Conservation (phyloP, 2,113 vertebrate genomes). For the Melanerpes aurifrons region DNA sequence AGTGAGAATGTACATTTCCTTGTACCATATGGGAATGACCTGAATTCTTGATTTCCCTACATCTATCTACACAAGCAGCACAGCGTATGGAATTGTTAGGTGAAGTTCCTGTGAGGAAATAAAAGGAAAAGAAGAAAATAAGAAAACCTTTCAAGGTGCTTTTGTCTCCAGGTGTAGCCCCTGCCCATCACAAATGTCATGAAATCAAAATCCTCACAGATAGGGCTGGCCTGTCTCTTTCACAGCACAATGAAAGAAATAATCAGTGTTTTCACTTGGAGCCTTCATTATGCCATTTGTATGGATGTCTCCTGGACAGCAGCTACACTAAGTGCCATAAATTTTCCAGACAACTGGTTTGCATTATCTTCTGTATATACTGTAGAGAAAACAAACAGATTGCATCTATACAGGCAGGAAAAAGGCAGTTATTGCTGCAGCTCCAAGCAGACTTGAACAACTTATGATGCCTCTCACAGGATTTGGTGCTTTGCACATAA, state of each 20-base stretch:
- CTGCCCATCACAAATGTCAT: background rate
- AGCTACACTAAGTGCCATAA: conserved; percentile 21
- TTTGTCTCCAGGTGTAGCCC: background rate
- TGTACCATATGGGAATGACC: conserved; percentile 5
- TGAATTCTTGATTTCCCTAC: conserved; percentile 24
- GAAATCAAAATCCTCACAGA: conserved; percentile 27
- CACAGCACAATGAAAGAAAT: background rate
- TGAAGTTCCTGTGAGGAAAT: background rate
- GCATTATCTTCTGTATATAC: conserved; percentile 3
- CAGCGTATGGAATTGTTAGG: background rate
- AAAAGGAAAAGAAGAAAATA: background rate
- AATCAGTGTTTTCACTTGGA: background rate
- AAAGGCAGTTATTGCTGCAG: conserved; percentile 5
- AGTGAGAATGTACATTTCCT: conserved; percentile 11
- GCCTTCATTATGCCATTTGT: background rate
- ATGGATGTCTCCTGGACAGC: background rate
- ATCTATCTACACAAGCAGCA: background rate
- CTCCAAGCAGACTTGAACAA: background rate
- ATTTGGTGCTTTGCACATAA: background rate
- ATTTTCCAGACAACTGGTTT: conserved; percentile 14
- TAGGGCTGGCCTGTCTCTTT: background rate
- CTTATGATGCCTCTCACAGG: background rate
- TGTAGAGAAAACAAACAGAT: conserved; percentile 10
- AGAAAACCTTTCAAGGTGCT: background rate
- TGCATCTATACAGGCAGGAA: background rate